phyloP scores from a whole-genome alignment of 2,888 invertebrate genomes.

The Platycheirus albimanus region DNA sequence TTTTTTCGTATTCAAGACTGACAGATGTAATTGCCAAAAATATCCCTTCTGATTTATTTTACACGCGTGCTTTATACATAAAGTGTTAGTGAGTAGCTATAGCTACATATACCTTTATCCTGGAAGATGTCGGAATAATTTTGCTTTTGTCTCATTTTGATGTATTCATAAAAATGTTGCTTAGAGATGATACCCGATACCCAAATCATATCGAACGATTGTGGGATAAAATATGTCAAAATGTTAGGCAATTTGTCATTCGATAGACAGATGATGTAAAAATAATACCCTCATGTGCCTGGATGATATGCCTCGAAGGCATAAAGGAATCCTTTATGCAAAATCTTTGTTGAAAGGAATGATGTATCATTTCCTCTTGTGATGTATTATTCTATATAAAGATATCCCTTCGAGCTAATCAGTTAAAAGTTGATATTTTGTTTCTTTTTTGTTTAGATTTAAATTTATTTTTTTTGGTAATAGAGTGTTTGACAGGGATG shows the following conservation, averaged over 20 bases:
- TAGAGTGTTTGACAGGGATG: slow-evolving; percentile 50
- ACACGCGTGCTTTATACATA: background rate
- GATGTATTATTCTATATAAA: slow-evolving; percentile 32
- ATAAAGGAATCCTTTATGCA: slow-evolving; percentile 7
- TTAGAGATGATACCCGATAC: background rate
- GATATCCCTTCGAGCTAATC: slow-evolving; percentile 59
- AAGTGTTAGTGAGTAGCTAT: too few species aligned
- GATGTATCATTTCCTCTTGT: slow-evolving; percentile 38
- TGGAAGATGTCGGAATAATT: background rate
- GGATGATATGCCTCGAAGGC: slow-evolving; percentile 2
- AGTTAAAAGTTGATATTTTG: slow-evolving; percentile 43
- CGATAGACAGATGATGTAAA: slow-evolving; percentile 52
- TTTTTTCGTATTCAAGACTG: background rate
- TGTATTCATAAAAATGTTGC: background rate
- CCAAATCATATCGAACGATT: slow-evolving; percentile 35
- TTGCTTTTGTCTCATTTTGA: background rate
- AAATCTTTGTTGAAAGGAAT: slow-evolving; percentile 34
- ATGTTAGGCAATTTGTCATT: slow-evolving; percentile 65
- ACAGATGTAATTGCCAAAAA: background rate
- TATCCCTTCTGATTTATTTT: slow-evolving; percentile 6
- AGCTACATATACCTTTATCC: background rate
- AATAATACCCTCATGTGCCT: slow-evolving; percentile 34
- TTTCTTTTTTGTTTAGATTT: slow-evolving; percentile 20
- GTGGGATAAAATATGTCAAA: slow-evolving; percentile 44
- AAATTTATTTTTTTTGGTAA: slow-evolving; percentile 31